Base-by-base conservation (phyloP, 2,888 invertebrate species). In the Dioctria rufipes region DNA sequence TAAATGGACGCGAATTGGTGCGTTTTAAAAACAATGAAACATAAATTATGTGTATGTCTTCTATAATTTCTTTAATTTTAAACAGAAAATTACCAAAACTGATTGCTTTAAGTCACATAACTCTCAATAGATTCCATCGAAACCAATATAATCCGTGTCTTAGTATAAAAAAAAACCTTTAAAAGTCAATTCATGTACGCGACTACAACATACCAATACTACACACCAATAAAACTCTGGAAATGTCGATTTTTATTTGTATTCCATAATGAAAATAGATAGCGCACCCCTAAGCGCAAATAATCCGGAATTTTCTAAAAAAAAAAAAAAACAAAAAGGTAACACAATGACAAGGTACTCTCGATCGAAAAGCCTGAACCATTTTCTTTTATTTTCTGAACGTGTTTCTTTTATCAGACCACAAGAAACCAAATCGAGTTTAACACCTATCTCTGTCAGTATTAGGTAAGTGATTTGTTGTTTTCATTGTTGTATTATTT, bases 321-420 rank as follows among this genome's bases (percentile, higher is more conserved):
- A 39, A 61, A 58, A 4, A 58, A 61, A 61, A 37, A 3, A 37
- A 25, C 61, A 25, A 61, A 37, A 25, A 25, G 25, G 25, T 25
- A 25, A 25, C 2, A 25, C 25, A 25, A 25, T 25, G 25, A 25
- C 25, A 25, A 25, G 25, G 25, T 25, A 2, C 25, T 25, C 25
- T 25, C 37, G 37, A 37, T 5, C 58, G 5, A 25, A 46, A 2
- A 61, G 11, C 5, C 37, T 61, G 42, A 40, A 58, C 73, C 73
- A 58, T 73, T 73, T 73, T 58, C 42, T n/a, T 73, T 73, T 73
- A 73, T 73, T 73, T 73, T 40, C 58, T 25, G 40, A 60, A 73
- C 73, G 73, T 73, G 73, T 73, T 60, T 60, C 58, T 60, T 58
- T 73, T 73, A 73, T 40, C 61, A 13, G 61, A n/a, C 11, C 39